These are phyloP conservation scores for Drosophila funebris DNA, from an alignment of 1,140 invertebrate species.

Conservation along the genomic window DNA sequence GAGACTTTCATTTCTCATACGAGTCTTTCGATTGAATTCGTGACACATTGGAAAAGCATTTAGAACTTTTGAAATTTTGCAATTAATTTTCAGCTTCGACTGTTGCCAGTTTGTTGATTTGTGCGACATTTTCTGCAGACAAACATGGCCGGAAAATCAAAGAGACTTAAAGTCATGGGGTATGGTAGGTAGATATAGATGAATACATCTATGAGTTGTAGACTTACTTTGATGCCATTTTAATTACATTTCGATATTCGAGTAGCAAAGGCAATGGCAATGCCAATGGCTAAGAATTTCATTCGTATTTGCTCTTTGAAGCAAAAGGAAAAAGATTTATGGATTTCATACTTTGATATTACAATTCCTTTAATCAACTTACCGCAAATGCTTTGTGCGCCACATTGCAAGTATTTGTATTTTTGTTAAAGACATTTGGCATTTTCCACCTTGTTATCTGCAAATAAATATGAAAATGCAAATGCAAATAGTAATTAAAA, in stretches of 20 bases:
- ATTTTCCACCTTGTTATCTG: constrained; percentile 39
- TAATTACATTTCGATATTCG: constrained; percentile 64
- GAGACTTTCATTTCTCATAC: not conserved
- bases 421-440: constrained; percentile 10
- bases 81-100: constrained; percentile 61
- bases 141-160: constrained; percentile 25
- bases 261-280: not conserved
- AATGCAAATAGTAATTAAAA: constrained; percentile 58
- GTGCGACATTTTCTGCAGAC: constrained; percentile 30
- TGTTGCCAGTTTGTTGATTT: constrained; percentile 55
- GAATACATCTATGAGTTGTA: constrained; percentile 1
- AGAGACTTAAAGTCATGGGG: not conserved
- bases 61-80: constrained; percentile 34
- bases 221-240: constrained; percentile 48
- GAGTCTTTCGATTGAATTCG: not conserved
- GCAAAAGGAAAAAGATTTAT: not conserved
- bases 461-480: constrained; percentile 47
- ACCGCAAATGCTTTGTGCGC: constrained; percentile 41
- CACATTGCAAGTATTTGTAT: too few relatives aligned
- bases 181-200: not conserved
- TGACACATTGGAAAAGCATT: constrained; percentile 28
- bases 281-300: constrained; percentile 6
- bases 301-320: constrained; percentile 28
- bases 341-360: constrained; percentile 1
- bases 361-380: constrained; percentile 34